Evolutionary conservation across 2,113 vertebrate species (phyloP).

Genomic region (Syngnathus scovelli): DNA sequence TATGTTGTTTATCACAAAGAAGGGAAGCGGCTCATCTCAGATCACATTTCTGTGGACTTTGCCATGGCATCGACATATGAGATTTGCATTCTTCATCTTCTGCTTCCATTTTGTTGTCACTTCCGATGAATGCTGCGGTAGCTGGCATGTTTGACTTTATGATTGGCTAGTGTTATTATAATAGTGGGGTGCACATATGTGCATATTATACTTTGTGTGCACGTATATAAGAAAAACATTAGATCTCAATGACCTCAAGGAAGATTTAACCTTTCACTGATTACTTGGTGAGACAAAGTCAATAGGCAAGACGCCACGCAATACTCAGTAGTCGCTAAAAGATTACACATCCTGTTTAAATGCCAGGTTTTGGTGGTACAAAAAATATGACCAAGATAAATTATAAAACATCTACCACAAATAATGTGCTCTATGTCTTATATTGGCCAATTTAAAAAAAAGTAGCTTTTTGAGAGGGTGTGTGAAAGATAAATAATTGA

Average conservation of each 20-base stretch:
- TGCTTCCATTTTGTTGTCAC: constrained; percentile 38
- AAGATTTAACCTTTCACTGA: constrained; percentile 52
- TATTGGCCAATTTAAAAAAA: too few relatives aligned
- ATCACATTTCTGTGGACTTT: constrained; percentile 38
- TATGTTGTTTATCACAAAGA: constrained; percentile 41
- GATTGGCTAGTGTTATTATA: constrained; percentile 34
- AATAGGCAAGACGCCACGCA: background rate
- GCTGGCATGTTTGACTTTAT: constrained; percentile 10
- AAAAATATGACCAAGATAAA: background rate
- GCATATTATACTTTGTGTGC: constrained; percentile 28
- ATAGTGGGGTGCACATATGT: constrained; percentile 19
- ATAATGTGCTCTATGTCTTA: too few relatives aligned
- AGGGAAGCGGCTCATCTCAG: constrained; percentile 36
- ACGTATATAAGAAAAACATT: constrained; percentile 17
- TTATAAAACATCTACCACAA: too few relatives aligned
- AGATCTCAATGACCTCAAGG: constrained; percentile 10
- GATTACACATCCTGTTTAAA: background rate
- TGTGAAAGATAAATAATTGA: too few relatives aligned
- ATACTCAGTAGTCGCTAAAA: background rate
- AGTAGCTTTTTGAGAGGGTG: too few relatives aligned
- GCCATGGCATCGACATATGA: constrained; percentile 37
- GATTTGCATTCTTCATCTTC: constrained; percentile 24
- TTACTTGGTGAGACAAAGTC: constrained; percentile 25
- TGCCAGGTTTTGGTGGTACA: background rate
- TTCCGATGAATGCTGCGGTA: constrained; percentile 18